Evolutionary conservation across 2,888 invertebrate species (phyloP), one percentile per base, ranked within the genome.

Genomic region (Coleophora flavipennella): DNA sequence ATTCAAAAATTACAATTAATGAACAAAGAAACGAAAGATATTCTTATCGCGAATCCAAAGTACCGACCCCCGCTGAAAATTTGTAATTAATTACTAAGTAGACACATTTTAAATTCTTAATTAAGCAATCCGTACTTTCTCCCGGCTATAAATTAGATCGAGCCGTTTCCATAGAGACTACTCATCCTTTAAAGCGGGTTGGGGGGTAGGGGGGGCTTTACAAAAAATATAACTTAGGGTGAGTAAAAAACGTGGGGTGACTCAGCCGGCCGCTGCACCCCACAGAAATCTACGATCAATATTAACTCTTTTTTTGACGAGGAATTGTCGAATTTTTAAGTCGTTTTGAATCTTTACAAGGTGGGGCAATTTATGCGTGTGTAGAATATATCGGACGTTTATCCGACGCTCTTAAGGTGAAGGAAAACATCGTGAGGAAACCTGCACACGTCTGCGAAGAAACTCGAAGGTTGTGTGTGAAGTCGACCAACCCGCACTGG

Each of bases 211-310:
- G 72, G 70, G 76, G 74, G 69, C 73, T 83, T 79, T 73, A 75
- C 74, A 83, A 85, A 79, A 85, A 85, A 85, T 85, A 85, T 84
- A 85, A 83, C 83, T 84, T 83, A 84, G 85, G 85, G 85, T 84
- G 85, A 84, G 84, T 83, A 85, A 85, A 84, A 85, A 83, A 78
- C 83, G 83, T 81, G 84, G 85, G 85, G 85, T 85, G 85, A 85
- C 79, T 84, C 83, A 83, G 79, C 84, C 85, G 83, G 81, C 83
- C 84, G 83, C 73, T 84, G 84, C 84, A 83, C 84, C 84, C 84
- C 84, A 81, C 83, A 80, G 74, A 84, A 84, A 84, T 81, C 83
- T 77, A 80, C 85, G 85, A 85, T 85, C 85, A 85, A 85, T 85
- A 85, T 85, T 85, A 85, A 85, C 85, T 85, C 85, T 85, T 85